These are phyloP conservation scores for Corythornis vintsioides DNA, from an alignment of 2,113 vertebrate species.

Conservation along the genomic window DNA sequence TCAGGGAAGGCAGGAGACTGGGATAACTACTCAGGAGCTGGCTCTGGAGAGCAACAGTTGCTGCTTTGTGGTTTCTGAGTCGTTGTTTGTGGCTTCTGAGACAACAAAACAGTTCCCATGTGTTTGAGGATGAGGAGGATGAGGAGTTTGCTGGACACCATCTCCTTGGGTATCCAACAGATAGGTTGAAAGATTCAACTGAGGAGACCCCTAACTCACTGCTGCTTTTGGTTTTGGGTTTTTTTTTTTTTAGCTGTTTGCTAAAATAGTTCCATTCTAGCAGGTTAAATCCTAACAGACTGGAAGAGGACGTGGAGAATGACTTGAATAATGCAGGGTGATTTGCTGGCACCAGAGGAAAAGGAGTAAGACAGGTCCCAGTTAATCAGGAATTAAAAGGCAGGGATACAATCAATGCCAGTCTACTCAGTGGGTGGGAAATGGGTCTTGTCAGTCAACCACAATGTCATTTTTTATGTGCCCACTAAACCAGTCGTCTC, in stretches of 20 bases:
- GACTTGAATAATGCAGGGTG: not conserved
- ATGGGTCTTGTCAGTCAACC: conserved; percentile 14
- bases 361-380: not conserved
- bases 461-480: not conserved
- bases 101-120: not conserved
- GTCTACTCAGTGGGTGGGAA: not conserved
- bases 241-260: not conserved
- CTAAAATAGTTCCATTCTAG: not conserved
- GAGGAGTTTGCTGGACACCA: not conserved
- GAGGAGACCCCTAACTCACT: not conserved
- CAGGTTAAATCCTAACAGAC: not conserved
- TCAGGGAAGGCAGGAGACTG: not conserved
- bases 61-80: not conserved
- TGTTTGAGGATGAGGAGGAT: not conserved
- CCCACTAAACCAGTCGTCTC: not conserved
- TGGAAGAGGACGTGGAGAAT: not conserved
- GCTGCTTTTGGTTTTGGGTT: not conserved
- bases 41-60: not conserved
- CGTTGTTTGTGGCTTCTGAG: not conserved
- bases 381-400: conserved; percentile 29
- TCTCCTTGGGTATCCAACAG: not conserved
- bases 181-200: not conserved
- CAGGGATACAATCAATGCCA: not conserved
- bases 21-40: not conserved
- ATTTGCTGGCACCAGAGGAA: not conserved